A percentile compares a stretch with the other conserved stretches of the same genome.
These are phyloP conservation scores for Pterobdella sp. DNA, from an alignment of 2,888 invertebrate species.

Conservation along the genomic window DNA sequence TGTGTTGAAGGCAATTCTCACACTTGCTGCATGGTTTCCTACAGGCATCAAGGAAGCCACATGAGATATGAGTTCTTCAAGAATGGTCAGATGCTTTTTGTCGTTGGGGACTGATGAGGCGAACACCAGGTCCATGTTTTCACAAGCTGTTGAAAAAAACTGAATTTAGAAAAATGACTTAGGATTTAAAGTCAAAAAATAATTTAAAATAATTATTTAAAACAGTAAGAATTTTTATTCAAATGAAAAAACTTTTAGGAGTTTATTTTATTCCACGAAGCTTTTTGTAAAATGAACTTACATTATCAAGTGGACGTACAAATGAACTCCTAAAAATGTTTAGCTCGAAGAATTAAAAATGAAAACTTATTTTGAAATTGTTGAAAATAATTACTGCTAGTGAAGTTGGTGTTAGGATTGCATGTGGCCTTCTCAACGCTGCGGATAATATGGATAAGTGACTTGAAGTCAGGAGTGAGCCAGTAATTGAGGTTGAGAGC, in stretches of 20 bases:
- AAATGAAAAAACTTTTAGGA: too few species aligned
- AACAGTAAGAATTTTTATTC: too few species aligned
- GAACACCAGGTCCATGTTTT: conserved; percentile 28
- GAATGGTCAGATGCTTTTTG: neutral
- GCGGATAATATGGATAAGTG: conserved; percentile 28
- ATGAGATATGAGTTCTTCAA: conserved; percentile 17
- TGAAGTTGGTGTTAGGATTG: conserved; percentile 24
- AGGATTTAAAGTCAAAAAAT: too few species aligned
- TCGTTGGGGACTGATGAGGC: conserved; percentile 17
- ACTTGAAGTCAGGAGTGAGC: conserved; percentile 33
- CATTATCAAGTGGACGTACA: too few species aligned
- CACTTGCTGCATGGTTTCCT: neutral
- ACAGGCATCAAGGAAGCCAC: conserved; percentile 24
- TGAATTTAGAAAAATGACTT: too few species aligned
- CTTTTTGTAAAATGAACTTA: too few species aligned
- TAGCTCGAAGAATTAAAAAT: too few species aligned
- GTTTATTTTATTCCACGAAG: too few species aligned
- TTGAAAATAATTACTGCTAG: neutral
- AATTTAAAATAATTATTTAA: too few species aligned
- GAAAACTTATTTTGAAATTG: too few species aligned
- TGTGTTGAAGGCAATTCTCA: conserved; percentile 23
- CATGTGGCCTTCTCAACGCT: conserved; percentile 34
- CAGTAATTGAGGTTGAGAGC: conserved; percentile 32
- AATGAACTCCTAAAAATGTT: too few species aligned
- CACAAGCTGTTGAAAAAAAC: conserved; percentile 14